Percentiles rank a stretch among this genome's conserved stretches.
Conservation (phyloP, 1,140 invertebrate species). For the Achroia grisella region DNA sequence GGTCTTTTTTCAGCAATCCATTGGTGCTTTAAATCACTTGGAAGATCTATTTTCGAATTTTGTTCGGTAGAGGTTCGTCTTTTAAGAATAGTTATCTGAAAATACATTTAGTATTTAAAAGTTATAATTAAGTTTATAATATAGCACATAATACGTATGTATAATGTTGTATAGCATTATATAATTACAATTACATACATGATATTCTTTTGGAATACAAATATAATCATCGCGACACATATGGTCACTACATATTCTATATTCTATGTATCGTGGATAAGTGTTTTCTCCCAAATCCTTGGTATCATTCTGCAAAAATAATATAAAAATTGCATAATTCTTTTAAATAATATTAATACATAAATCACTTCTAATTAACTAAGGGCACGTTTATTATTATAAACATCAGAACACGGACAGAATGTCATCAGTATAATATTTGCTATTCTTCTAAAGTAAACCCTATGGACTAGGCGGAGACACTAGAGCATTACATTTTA, state of each 20-base stretch:
- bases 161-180: too few species aligned
- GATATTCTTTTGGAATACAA: constrained; percentile 32
- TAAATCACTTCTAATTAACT: too few species aligned
- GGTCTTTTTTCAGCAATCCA: constrained; percentile 38
- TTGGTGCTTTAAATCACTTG: constrained; percentile 29
- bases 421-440: too few species aligned
- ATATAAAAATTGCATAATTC: too few species aligned
- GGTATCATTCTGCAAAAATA: constrained; percentile 23
- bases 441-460: too few species aligned
- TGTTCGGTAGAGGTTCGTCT: constrained; percentile 21
- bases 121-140: not conserved
- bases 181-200: constrained; percentile 26
- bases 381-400: too few species aligned
- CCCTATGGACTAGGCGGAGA: too few species aligned
- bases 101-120: constrained; percentile 1
- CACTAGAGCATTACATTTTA: too few species aligned
- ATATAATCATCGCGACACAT: constrained; percentile 32
- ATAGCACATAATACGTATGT: not conserved
- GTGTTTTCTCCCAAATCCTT: constrained; percentile 29
- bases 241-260: constrained; percentile 28
- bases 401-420: too few species aligned
- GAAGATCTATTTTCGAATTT: constrained; percentile 25
- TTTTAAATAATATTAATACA: too few species aligned
- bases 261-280: constrained; percentile 34
- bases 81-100: constrained; percentile 47